Percentiles rank a stretch among this genome's conserved stretches.
These are phyloP conservation scores for Apamea monoglypha DNA, from an alignment of 2,888 invertebrate species.

Conservation along the genomic window DNA sequence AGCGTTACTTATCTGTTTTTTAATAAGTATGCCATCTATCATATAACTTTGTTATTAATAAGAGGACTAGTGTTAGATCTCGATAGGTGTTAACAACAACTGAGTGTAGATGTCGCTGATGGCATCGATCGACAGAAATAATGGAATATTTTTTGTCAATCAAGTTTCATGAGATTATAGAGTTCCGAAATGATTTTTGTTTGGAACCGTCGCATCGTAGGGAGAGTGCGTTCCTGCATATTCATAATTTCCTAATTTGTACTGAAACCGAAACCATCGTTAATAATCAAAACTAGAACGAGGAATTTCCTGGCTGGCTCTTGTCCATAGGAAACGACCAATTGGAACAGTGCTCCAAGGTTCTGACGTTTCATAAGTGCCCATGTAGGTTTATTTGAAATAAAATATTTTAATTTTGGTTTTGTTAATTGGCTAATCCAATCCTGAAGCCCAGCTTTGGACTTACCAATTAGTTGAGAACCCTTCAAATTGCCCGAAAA, in stretches of 20 bases:
- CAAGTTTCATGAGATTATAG: background rate
- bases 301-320: too few species aligned
- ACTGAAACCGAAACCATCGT: too few species aligned
- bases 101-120: constrained; percentile 47
- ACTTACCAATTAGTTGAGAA: background rate
- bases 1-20: background rate
- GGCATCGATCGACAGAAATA: background rate
- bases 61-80: background rate
- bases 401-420: too few species aligned
- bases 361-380: too few species aligned
- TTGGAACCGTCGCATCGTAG: too few species aligned
- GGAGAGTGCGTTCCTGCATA: too few species aligned
- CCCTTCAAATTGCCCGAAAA: background rate
- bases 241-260: too few species aligned
- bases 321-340: too few species aligned
- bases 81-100: background rate
- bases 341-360: too few species aligned
- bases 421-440: background rate
- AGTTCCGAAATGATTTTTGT: background rate
- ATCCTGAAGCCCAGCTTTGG: background rate
- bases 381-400: too few species aligned
- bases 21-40: constrained; percentile 43
- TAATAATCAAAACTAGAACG: too few species aligned
- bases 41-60: background rate
- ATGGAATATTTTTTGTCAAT: background rate